Evolutionary conservation across 2,113 vertebrate species (phyloP).

Genomic region (Naja naja): DNA sequence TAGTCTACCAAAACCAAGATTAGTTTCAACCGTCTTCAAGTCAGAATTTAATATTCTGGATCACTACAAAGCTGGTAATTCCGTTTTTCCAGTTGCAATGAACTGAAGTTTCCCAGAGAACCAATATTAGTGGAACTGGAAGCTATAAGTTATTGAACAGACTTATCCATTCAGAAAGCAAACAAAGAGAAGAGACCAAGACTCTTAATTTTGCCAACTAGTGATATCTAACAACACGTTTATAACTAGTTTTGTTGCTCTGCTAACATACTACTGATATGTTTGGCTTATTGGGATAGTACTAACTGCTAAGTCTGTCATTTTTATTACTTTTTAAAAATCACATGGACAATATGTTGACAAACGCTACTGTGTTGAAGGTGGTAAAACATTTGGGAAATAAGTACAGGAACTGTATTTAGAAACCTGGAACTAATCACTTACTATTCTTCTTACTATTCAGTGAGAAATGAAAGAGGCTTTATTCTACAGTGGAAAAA

Average conservation of each 20-base stretch:
- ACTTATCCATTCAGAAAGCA: neutral
- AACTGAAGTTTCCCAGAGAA: neutral
- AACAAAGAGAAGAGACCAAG: neutral
- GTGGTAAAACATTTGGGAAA: neutral
- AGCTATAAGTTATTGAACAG: neutral
- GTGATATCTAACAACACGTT: neutral
- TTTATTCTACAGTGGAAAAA: neutral
- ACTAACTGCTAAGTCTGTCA: neutral
- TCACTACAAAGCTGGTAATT: neutral
- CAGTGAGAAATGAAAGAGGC: neutral
- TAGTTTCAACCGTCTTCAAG: neutral
- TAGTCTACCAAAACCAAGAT: neutral
- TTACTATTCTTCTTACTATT: neutral
- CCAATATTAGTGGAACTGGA: neutral
- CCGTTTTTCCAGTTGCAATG: neutral
- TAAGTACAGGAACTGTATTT: neutral
- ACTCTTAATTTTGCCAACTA: neutral
- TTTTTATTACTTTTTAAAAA: neutral
- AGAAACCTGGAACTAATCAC: neutral
- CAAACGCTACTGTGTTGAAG: neutral
- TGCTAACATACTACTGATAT: neutral
- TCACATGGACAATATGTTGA: neutral
- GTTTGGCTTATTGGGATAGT: neutral
- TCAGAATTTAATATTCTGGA: neutral
- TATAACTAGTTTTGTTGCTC: neutral